These are phyloP conservation scores for Parnassius glacialis DNA, from an alignment of 2,888 invertebrate species.

Conservation along the genomic window DNA sequence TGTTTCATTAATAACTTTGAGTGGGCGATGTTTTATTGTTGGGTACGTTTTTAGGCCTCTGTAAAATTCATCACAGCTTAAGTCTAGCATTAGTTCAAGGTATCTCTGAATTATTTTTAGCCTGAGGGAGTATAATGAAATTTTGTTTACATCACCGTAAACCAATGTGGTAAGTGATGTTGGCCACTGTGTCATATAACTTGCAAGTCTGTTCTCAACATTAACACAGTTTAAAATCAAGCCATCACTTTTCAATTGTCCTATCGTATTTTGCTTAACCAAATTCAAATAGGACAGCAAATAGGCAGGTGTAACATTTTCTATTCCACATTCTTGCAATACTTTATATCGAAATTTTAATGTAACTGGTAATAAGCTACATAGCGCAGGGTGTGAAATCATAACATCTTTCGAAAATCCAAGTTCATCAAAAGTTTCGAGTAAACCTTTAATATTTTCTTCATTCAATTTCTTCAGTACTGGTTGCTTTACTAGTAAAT, in stretches of 20 bases:
- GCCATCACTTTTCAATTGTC: conserved; percentile 50
- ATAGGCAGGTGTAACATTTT: conserved; percentile 42
- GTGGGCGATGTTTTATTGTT: conserved; percentile 69
- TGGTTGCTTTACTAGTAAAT: conserved; percentile 60
- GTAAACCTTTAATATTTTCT: conserved; percentile 43
- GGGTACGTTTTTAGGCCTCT: conserved; percentile 67
- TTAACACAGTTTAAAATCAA: conserved; percentile 49
- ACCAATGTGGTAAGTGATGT: conserved; percentile 68
- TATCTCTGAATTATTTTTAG: conserved; percentile 70
- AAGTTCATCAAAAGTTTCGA: conserved; percentile 50
- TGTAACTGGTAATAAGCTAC: conserved; percentile 60
- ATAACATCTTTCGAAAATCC: conserved; percentile 52
- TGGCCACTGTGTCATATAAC: conserved; percentile 72
- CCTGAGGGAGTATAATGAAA: conserved; percentile 53
- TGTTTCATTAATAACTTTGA: conserved; percentile 62
- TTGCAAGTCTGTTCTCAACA: conserved; percentile 66
- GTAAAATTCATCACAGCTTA: conserved; percentile 59
- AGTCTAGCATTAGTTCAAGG: conserved; percentile 63
- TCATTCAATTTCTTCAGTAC: conserved; percentile 51
- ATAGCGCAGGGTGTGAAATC: conserved; percentile 55
- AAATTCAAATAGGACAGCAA: conserved; percentile 54
- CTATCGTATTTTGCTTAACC: conserved; percentile 56
- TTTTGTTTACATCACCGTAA: conserved; percentile 52
- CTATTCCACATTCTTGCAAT: conserved; percentile 67
- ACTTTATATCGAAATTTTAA: conserved; percentile 60